Conservation (phyloP, 2,797 vertebrate genomes). For the Gymnodraco acuticeps region DNA sequence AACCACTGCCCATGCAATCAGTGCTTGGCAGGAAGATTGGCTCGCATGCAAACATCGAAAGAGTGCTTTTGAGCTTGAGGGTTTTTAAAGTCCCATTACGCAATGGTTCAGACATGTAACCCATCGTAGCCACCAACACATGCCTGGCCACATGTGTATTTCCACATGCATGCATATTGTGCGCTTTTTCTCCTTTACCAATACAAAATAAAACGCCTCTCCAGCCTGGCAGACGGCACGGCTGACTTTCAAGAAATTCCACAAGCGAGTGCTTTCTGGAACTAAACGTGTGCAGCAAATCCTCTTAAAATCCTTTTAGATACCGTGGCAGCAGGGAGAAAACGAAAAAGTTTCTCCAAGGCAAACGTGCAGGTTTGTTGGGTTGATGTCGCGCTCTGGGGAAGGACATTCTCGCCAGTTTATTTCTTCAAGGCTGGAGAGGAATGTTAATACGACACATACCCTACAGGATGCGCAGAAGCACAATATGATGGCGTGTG, state of each 20-base stretch:
- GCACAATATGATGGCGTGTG: slow-evolving; percentile 27
- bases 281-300: slow-evolving; percentile 87
- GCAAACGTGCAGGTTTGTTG: slow-evolving; percentile 85
- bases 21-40: slow-evolving; percentile 43
- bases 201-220: slow-evolving; percentile 54
- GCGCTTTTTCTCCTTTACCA: slow-evolving; percentile 66
- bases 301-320: slow-evolving; percentile 88
- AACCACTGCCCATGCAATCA: slow-evolving; percentile 64
- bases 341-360: slow-evolving; percentile 81
- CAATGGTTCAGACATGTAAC: slow-evolving; percentile 20
- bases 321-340: slow-evolving; percentile 77
- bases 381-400: slow-evolving; percentile 79
- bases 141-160: slow-evolving; percentile 31
- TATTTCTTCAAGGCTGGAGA: slow-evolving; percentile 69
- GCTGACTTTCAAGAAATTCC: slow-evolving; percentile 88
- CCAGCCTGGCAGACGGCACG: slow-evolving; percentile 69
- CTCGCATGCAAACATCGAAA: slow-evolving; percentile 25
- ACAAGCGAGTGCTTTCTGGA: slow-evolving; percentile 84
- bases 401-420: slow-evolving; percentile 80
- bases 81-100: slow-evolving; percentile 22
- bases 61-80: slow-evolving; percentile 22
- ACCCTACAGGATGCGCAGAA: slow-evolving; percentile 25
- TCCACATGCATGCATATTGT: not conserved
- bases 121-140: slow-evolving; percentile 3
- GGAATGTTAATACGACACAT: slow-evolving; percentile 74